Base-by-base conservation (phyloP, 37 sponge, comb jelly and placozoan species). In the Haliclona indistincta region DNA sequence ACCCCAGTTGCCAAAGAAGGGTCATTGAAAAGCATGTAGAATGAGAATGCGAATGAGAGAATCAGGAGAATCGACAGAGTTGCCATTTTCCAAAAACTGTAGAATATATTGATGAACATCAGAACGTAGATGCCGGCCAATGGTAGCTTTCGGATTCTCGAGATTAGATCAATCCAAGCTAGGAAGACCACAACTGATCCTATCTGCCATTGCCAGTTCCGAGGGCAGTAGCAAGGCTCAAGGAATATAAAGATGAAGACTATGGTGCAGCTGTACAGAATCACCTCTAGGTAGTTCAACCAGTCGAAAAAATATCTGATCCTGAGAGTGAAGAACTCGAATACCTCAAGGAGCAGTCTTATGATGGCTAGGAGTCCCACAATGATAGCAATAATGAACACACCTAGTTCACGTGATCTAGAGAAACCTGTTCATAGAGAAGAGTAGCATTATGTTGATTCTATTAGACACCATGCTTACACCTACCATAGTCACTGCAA, bases 31-130 rank as follows among this genome's bases (percentile, higher is more conserved):
- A 88, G 56, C 96, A 99, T 95, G 78, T 85, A 88, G 77, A 99
- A 95, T n/a, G 96, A 71, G 25, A 99, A 63, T 0, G 93, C 83
- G 54, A 99, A 99, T 33, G 96, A 91, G 17, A 93, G 68, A 8
- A 95, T 75, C 30, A 99, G 88, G 43, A 95, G 68, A 30, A 85
- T 11, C 0, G 89, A 64, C 17, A 99, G 77, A 29, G 93, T 38
- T 38, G 87, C 64, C 62, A 95, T 61, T 76, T 90, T 89, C 41
- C 77, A 44, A 68, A 95, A 99, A n/a, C 89, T 99, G 67, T 78
- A 80, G 68, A 93, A 79, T 4, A 99, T 91, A 77, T 93, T 75
- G 37, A 88, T 67, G 54, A 93, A 99, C 99, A 99, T 99, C 22
- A 99, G 71, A 0, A 99, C 86, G 79, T 93, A 99, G 67, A 99